These are phyloP conservation scores for Anorthoa munda DNA, from an alignment of 2,888 invertebrate genomes.

Conservation along the genomic window DNA sequence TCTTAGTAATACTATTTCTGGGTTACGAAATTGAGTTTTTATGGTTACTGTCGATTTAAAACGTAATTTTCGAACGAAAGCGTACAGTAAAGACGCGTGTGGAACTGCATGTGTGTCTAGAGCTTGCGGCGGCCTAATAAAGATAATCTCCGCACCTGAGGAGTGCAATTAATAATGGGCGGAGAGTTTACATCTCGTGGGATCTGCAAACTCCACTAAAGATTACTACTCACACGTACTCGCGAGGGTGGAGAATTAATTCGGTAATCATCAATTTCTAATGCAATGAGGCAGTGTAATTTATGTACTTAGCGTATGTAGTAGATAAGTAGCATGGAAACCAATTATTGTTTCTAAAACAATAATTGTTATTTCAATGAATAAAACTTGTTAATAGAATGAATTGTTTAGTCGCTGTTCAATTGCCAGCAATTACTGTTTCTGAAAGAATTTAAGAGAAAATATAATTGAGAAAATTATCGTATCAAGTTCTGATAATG, in stretches of 20 bases:
- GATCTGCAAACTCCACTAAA: conserved; percentile 79
- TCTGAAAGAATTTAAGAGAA: conserved; percentile 57
- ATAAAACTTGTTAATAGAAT: conserved; percentile 63
- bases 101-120: conserved; percentile 79
- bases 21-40: conserved; percentile 52
- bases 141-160: conserved; percentile 89
- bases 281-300: conserved; percentile 65
- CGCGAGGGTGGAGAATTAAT: conserved; percentile 73
- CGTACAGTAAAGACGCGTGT: conserved; percentile 68
- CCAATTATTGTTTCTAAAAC: conserved; percentile 64
- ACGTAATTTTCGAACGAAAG: conserved; percentile 16
- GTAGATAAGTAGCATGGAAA: conserved; percentile 66
- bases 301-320: conserved; percentile 66
- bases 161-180: conserved; percentile 90
- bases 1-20: conserved; percentile 59
- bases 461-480: conserved; percentile 59
- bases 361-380: conserved; percentile 63
- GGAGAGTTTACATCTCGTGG: conserved; percentile 69
- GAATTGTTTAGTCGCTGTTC: conserved; percentile 62
- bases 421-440: conserved; percentile 64
- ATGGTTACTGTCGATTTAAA: conserved; percentile 38
- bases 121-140: conserved; percentile 86
- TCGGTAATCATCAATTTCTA: conserved; percentile 71
- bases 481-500: conserved; percentile 54
- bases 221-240: conserved; percentile 69